A percentile compares a stretch with the other conserved stretches of the same genome.
Conservation (phyloP, 1,140 invertebrate genomes). For the Nylanderia fulva region DNA sequence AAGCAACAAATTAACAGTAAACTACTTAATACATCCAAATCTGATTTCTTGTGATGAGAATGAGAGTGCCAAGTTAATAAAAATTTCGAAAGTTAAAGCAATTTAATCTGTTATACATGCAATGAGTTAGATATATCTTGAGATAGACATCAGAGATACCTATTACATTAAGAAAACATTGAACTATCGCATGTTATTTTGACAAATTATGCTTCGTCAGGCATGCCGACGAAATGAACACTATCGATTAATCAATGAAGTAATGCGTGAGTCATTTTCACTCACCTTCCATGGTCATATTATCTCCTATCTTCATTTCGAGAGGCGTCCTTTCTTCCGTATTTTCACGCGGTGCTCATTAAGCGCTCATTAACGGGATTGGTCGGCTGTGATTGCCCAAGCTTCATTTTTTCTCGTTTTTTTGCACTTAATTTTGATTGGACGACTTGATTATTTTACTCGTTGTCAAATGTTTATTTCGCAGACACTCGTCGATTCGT, state of each 20-base stretch:
- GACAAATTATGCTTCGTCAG: slow-evolving; percentile 7
- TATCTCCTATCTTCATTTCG: slow-evolving; percentile 75
- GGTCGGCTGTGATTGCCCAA: neutral
- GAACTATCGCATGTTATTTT: neutral
- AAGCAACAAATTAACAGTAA: too few relatives aligned
- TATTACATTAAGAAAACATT: neutral
- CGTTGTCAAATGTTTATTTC: slow-evolving; percentile 11
- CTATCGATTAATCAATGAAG: neutral
- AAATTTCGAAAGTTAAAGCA: neutral
- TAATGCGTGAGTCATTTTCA: neutral
- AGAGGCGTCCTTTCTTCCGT: slow-evolving; percentile 1
- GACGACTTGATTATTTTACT: slow-evolving; percentile 15
- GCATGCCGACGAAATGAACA: neutral
- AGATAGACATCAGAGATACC: neutral
- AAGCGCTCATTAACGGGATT: slow-evolving; percentile 14
- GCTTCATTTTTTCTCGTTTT: slow-evolving; percentile 2
- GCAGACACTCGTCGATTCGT: neutral
- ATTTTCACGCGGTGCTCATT: slow-evolving; percentile 29
- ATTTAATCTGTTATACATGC: neutral
- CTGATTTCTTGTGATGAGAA: too few relatives aligned
- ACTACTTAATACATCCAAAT: too few relatives aligned
- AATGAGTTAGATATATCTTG: neutral
- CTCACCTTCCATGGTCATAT: slow-evolving; percentile 74
- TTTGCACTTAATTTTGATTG: slow-evolving; percentile 22
- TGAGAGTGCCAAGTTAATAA: too few relatives aligned